Conservation (phyloP, 1,140 invertebrate species). For the Diachasma alloeum region DNA sequence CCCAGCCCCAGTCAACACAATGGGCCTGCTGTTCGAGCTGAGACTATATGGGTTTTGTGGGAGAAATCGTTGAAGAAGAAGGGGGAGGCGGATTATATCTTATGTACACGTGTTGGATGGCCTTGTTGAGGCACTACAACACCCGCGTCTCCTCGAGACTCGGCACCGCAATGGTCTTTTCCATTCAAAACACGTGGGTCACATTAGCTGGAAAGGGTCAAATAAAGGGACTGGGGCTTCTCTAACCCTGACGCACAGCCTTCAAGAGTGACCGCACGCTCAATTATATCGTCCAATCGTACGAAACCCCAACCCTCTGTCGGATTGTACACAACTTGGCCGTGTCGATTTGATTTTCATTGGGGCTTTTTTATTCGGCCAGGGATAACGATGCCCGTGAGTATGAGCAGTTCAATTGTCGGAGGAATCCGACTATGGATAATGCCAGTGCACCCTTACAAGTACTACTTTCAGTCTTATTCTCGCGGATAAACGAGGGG, state of each 20-base stretch:
- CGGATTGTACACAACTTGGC: background rate
- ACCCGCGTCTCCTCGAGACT: background rate
- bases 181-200: conserved; percentile 50
- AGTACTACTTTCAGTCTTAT: background rate
- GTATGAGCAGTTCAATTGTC: conserved; percentile 5
- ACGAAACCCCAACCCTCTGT: background rate
- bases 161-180: background rate
- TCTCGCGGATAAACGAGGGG: background rate
- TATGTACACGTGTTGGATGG: conserved; percentile 2
- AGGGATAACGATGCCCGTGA: background rate
- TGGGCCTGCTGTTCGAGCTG: conserved; percentile 39
- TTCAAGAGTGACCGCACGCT: conserved; percentile 26
- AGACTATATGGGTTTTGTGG: conserved; percentile 26
- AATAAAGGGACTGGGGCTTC: conserved; percentile 33
- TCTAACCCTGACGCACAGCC: background rate
- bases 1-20: conserved; percentile 26
- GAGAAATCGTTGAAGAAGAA: background rate
- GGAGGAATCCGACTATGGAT: background rate
- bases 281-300: background rate
- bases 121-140: conserved; percentile 11
- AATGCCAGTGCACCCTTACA: background rate
- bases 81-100: background rate
- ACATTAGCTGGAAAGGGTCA: conserved; percentile 41
- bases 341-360: conserved; percentile 11
- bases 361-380: background rate